A percentile compares a stretch with the other conserved stretches of the same genome.
These are phyloP conservation scores for Pachyrhynchus sulphureomaculatus DNA, from an alignment of 1,140 invertebrate genomes.

Conservation along the genomic window DNA sequence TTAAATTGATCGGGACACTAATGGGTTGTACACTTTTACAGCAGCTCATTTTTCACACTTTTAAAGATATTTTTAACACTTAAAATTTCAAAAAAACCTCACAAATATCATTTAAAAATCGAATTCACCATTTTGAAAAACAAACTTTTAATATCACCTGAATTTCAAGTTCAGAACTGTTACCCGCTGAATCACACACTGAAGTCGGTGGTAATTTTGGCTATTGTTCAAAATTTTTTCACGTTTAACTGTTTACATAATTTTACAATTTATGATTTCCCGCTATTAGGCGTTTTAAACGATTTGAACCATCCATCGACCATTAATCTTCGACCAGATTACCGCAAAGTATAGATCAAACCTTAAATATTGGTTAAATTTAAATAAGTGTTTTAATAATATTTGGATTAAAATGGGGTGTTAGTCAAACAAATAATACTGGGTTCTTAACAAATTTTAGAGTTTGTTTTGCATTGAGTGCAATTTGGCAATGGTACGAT, in stretches of 20 bases:
- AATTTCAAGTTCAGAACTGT: background rate
- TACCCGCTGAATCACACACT: slow-evolving; percentile 27
- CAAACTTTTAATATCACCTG: slow-evolving; percentile 32
- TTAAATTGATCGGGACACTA: slow-evolving; percentile 71
- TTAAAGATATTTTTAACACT: background rate
- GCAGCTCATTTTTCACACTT: slow-evolving; percentile 57
- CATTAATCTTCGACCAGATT: too few relatives aligned
- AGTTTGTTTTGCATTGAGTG: slow-evolving; percentile 1
- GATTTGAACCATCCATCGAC: too few relatives aligned
- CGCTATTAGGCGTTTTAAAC: too few relatives aligned
- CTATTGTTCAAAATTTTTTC: slow-evolving; percentile 28
- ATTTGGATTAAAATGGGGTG: too few relatives aligned
- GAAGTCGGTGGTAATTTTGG: slow-evolving; percentile 26
- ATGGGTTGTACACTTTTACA: slow-evolving; percentile 64
- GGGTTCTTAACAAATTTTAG: background rate
- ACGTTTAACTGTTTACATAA: slow-evolving; percentile 1
- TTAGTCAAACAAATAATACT: too few relatives aligned
- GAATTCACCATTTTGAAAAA: slow-evolving; percentile 29
- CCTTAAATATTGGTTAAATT: too few relatives aligned
- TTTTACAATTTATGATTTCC: too few relatives aligned
- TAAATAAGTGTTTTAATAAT: too few relatives aligned
- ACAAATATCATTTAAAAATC: slow-evolving; percentile 4
- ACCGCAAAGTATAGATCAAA: too few relatives aligned
- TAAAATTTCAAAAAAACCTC: background rate
- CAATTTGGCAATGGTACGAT: slow-evolving; percentile 10